A percentile compares a stretch with the other conserved stretches of the same genome.
These are phyloP conservation scores for Panulirus ornatus DNA, from an alignment of 1,140 invertebrate genomes.

Conservation along the genomic window DNA sequence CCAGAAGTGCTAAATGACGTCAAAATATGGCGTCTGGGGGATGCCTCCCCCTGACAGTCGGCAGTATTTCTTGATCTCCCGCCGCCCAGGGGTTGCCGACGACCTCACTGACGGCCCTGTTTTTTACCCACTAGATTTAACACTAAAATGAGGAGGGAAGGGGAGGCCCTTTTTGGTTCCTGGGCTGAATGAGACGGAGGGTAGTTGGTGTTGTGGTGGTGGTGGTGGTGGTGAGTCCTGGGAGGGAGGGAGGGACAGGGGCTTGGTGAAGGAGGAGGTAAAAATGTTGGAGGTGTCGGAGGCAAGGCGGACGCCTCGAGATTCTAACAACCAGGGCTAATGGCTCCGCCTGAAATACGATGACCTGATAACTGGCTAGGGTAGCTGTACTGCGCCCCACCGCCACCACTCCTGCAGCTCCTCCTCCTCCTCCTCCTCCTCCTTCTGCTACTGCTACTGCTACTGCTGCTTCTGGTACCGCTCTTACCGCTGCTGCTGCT, in stretches of 20 bases:
- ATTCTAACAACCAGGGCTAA: constrained; percentile 11
- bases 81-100: background rate
- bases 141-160: too few species aligned
- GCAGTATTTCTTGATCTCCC: constrained; percentile 46
- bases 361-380: background rate
- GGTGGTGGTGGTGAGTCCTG: background rate
- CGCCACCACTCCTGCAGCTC: background rate
- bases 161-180: background rate
- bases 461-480: background rate
- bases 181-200: background rate
- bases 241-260: background rate
- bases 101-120: background rate
- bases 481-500: background rate
- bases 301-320: background rate
- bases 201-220: background rate
- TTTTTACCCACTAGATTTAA: background rate
- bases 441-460: background rate
- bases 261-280: background rate
- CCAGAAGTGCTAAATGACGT: constrained; percentile 48
- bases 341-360: constrained; percentile 23
- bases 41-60: constrained; percentile 30
- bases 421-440: background rate
- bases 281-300: background rate
- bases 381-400: background rate
- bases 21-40: constrained; percentile 30